Evolutionary conservation across 2,797 vertebrate species (phyloP).

Genomic region (Gephyroberyx darwinii): DNA sequence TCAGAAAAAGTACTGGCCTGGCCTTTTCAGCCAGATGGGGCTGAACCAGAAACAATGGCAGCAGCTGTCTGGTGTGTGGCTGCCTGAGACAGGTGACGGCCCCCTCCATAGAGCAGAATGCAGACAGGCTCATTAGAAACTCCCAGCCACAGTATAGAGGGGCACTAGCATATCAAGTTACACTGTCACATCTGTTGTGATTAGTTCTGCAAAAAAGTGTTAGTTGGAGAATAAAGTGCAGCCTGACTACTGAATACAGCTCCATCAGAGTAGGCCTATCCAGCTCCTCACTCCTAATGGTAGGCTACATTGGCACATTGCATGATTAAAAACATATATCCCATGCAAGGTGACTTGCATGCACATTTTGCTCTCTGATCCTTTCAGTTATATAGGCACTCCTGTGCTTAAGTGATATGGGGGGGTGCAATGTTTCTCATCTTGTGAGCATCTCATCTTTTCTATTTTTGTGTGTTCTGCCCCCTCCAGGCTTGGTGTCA

Average conservation of each 20-base stretch:
- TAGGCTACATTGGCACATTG: slow-evolving; percentile 20
- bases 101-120: slow-evolving; percentile 69
- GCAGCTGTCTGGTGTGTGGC: slow-evolving; percentile 79
- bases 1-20: slow-evolving; percentile 55
- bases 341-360: slow-evolving; percentile 5
- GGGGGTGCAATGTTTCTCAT: neutral
- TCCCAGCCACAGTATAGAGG: slow-evolving; percentile 63
- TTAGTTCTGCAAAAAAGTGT: slow-evolving; percentile 72
- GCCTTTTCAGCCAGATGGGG: slow-evolving; percentile 74
- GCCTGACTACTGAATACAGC: slow-evolving; percentile 36
- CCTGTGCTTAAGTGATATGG: neutral
- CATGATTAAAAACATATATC: slow-evolving; percentile 2
- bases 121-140: slow-evolving; percentile 75
- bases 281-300: slow-evolving; percentile 18
- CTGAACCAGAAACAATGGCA: slow-evolving; percentile 76
- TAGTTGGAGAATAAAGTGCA: slow-evolving; percentile 56
- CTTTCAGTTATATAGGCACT: slow-evolving; percentile 5
- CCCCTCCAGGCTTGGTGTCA: slow-evolving; percentile 91
- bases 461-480: slow-evolving; percentile 37
- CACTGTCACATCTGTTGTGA: slow-evolving; percentile 80
- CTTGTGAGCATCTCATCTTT: slow-evolving; percentile 26
- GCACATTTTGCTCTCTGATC: slow-evolving; percentile 4
- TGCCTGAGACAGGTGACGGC: slow-evolving; percentile 82
- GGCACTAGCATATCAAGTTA: slow-evolving; percentile 72
- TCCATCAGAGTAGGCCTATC: slow-evolving; percentile 34